Conservation (phyloP, 2,797 vertebrate genomes). For the Pempheris klunzingeri region DNA sequence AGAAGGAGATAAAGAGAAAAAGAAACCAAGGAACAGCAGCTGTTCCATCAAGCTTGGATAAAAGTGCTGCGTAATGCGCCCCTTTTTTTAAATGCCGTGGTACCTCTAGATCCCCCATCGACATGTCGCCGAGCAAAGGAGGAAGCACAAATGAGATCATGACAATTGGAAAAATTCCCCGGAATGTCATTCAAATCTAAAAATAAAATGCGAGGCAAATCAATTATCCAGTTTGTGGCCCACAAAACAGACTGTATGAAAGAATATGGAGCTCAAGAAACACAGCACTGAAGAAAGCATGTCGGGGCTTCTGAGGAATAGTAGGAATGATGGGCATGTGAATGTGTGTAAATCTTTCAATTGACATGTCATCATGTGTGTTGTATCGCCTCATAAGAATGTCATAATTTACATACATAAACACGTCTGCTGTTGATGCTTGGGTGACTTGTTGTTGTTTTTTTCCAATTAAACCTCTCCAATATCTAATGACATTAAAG, state of each 20-base stretch:
- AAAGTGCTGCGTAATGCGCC: conserved; percentile 79
- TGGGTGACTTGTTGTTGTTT: conserved; percentile 27
- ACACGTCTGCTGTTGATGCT: conserved; percentile 35
- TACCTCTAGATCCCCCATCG: conserved; percentile 53
- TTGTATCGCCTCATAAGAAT: conserved; percentile 46
- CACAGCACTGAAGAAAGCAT: conserved; percentile 32
- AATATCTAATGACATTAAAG: conserved; percentile 23
- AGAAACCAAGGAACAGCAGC: conserved; percentile 71
- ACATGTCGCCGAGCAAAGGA: conserved; percentile 64
- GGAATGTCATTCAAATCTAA: conserved; percentile 84
- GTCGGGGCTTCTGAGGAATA: conserved; percentile 54
- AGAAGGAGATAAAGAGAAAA: conserved; percentile 59
- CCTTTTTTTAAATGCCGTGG: conserved; percentile 53
- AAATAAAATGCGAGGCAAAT: conserved; percentile 72
- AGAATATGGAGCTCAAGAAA: conserved; percentile 41
- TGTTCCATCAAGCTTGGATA: conserved; percentile 69
- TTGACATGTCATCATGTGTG: conserved; percentile 60
- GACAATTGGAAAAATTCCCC: conserved; percentile 84
- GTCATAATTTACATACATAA: conserved; percentile 64
- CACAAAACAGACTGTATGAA: conserved; percentile 61
- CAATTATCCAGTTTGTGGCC: conserved; percentile 73
- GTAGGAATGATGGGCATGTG: conserved; percentile 43
- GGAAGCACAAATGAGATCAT: conserved; percentile 78
- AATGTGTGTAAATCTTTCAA: conserved; percentile 51
- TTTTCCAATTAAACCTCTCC: conserved; percentile 39